A percentile compares a stretch with the other conserved stretches of the same genome.
Conservation (phyloP, 1,140 invertebrate genomes). For the Bemisia tabaci region DNA sequence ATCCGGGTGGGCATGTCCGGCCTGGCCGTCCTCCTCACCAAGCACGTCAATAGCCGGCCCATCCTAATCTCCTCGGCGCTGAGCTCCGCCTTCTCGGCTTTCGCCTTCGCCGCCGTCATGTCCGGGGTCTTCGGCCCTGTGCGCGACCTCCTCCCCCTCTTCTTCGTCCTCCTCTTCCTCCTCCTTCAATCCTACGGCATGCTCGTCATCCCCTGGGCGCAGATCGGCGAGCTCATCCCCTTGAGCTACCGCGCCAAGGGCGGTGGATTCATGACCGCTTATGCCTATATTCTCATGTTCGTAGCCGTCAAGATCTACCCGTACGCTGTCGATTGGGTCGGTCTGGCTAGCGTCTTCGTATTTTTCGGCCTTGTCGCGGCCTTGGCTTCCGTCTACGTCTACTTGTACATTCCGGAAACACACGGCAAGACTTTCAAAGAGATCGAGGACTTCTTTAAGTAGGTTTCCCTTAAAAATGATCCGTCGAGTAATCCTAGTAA, state of each 20-base stretch:
- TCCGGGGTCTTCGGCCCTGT: not conserved
- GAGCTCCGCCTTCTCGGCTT: not conserved
- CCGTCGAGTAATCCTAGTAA: too few relatives aligned
- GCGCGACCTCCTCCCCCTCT: conserved; percentile 25
- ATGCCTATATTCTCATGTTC: conserved; percentile 50
- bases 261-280: conserved; percentile 39
- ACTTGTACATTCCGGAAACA: conserved; percentile 55
- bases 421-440: conserved; percentile 46
- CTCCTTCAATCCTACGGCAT: conserved; percentile 39
- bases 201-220: conserved; percentile 47
- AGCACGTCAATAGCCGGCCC: not conserved
- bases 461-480: too few relatives aligned
- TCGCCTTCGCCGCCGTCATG: not conserved
- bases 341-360: conserved; percentile 41
- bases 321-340: conserved; percentile 34
- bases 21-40: not conserved
- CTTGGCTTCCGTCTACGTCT: conserved; percentile 39
- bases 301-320: conserved; percentile 47
- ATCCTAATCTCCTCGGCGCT: not conserved
- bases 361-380: conserved; percentile 43
- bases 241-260: conserved; percentile 34
- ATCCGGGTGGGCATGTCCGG: not conserved
- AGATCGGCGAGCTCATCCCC: conserved; percentile 36
- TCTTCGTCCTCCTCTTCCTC: conserved; percentile 36
- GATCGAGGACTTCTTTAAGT: conserved; percentile 34